Percentiles rank a stretch among this genome's conserved stretches.
phyloP scores from a whole-genome alignment of 2,888 invertebrate genomes.

The Drosophila paracracens region DNA sequence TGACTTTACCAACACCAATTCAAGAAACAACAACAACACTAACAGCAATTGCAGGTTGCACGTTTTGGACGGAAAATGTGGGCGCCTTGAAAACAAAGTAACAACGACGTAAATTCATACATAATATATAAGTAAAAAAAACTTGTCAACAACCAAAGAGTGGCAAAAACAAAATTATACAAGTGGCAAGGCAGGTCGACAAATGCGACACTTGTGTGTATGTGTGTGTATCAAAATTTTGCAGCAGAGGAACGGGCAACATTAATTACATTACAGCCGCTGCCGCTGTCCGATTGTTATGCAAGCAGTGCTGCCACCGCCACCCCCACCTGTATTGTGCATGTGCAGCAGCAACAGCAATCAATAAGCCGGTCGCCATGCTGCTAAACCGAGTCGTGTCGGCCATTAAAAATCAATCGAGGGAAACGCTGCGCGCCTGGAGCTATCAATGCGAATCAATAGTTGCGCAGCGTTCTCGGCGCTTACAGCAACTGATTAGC shows the following conservation, averaged over 20 bases:
- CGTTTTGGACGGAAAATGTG: slow-evolving; percentile 68
- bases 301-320: slow-evolving; percentile 61
- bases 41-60: slow-evolving; percentile 62
- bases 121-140: slow-evolving; percentile 16
- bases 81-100: slow-evolving; percentile 65
- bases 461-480: slow-evolving; percentile 87
- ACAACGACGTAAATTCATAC: slow-evolving; percentile 36
- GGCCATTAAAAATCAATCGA: slow-evolving; percentile 85
- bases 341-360: slow-evolving; percentile 37
- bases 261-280: slow-evolving; percentile 44
- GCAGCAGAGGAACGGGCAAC: slow-evolving; percentile 50
- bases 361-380: slow-evolving; percentile 67
- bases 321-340: slow-evolving; percentile 27
- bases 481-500: slow-evolving; percentile 88
- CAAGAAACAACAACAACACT: slow-evolving; percentile 41
- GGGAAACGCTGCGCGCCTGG: slow-evolving; percentile 86
- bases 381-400: slow-evolving; percentile 78
- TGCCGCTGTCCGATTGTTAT: slow-evolving; percentile 62
- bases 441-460: slow-evolving; percentile 87
- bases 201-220: slow-evolving; percentile 63
- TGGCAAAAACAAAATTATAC: slow-evolving; percentile 51
- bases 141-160: slow-evolving; percentile 41
- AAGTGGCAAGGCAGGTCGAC: slow-evolving; percentile 44
- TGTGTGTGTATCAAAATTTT: slow-evolving; percentile 39
- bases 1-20: slow-evolving; percentile 49